Evolutionary conservation across 1,140 invertebrate genomes (phyloP).

Genomic region (Zaprionus ghesquierei): DNA sequence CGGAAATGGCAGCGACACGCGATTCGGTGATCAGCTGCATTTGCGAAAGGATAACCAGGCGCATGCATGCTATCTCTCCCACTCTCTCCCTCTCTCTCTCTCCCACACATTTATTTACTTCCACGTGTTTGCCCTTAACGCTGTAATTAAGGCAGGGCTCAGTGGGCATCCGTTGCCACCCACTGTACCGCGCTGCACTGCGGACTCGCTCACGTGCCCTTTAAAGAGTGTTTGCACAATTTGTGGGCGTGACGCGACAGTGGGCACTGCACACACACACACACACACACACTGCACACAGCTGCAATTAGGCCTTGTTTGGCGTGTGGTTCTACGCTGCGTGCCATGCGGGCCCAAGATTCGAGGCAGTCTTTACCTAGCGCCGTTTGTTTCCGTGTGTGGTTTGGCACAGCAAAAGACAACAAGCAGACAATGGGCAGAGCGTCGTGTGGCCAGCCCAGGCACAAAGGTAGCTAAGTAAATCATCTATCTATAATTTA

Average conservation of each 20-base stretch:
- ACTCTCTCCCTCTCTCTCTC: background rate
- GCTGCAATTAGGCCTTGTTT: constrained; percentile 66
- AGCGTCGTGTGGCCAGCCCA: background rate
- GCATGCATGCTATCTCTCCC: background rate
- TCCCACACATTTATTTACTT: constrained; percentile 6
- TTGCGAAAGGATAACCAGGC: constrained; percentile 35
- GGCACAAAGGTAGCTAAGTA: background rate
- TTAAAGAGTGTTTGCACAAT: constrained; percentile 58
- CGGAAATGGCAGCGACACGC: constrained; percentile 61
- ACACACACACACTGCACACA: constrained; percentile 5
- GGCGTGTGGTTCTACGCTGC: constrained; percentile 14
- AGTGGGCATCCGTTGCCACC: constrained; percentile 3
- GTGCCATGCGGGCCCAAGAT: background rate
- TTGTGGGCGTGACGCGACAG: constrained; percentile 52
- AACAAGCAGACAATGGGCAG: background rate
- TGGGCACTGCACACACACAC: background rate
- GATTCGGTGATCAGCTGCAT: constrained; percentile 54
- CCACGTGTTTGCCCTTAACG: constrained; percentile 43
- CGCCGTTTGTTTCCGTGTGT: constrained; percentile 36
- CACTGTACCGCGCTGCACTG: background rate
- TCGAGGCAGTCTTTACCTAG: background rate
- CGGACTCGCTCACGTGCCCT: constrained; percentile 6
- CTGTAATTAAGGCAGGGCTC: constrained; percentile 57
- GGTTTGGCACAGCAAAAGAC: constrained; percentile 1
- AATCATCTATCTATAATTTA: background rate